These are phyloP conservation scores for Pectinophora gossypiella DNA, from an alignment of 1,140 invertebrate genomes.

Conservation along the genomic window DNA sequence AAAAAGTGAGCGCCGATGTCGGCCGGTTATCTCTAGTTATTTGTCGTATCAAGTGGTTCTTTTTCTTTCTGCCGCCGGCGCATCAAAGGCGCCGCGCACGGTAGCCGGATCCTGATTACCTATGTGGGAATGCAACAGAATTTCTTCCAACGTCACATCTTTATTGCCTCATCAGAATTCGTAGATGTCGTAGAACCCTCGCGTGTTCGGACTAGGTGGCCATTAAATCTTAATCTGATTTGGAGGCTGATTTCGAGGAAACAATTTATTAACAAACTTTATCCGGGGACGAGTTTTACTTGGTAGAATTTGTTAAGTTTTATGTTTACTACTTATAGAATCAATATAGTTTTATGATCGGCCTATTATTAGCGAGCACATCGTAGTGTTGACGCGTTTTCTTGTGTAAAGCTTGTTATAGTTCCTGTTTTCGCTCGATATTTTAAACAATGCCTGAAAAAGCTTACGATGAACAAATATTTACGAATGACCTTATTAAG, in stretches of 20 bases:
- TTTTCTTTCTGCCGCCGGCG: slow-evolving; percentile 42
- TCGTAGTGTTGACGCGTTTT: no score
- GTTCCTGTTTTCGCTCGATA: not conserved
- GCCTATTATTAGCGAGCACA: not conserved
- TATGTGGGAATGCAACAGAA: slow-evolving; percentile 35
- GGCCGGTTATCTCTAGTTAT: slow-evolving; percentile 62
- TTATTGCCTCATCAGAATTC: slow-evolving; percentile 43
- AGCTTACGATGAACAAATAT: not conserved
- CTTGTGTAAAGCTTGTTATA: not conserved
- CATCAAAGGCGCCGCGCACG: slow-evolving; percentile 60
- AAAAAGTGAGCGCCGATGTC: slow-evolving; percentile 49
- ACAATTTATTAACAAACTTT: slow-evolving; percentile 37
- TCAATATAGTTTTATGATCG: not conserved
- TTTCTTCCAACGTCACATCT: slow-evolving; percentile 33
- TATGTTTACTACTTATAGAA: slow-evolving; percentile 1
- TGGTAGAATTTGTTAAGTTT: not conserved
- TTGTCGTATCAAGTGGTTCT: slow-evolving; percentile 66
- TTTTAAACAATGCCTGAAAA: not conserved
- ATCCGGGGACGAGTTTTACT: slow-evolving; percentile 8
- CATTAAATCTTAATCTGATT: slow-evolving; percentile 40
- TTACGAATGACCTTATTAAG: not conserved
- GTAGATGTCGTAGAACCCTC: slow-evolving; percentile 22
- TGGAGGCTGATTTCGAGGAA: slow-evolving; percentile 35
- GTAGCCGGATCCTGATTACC: slow-evolving; percentile 41
- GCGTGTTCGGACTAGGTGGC: slow-evolving; percentile 13